Evolutionary conservation across 2,797 vertebrate species (phyloP).

Genomic region (Pempheris klunzingeri): DNA sequence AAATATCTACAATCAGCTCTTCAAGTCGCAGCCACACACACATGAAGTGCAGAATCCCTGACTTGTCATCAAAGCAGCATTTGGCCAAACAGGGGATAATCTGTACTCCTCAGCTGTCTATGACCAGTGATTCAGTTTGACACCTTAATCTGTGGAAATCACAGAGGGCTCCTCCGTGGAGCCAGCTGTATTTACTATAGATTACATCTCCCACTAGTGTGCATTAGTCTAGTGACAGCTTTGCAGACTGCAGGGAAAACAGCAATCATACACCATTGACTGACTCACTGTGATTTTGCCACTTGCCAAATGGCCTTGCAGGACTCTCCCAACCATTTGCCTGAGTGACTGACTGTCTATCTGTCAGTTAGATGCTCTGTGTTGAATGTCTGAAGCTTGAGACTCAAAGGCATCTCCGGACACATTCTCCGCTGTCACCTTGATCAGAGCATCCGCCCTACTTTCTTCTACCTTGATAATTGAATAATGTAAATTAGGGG

Average conservation of each 20-base stretch:
- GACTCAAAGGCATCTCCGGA: conserved; percentile 40
- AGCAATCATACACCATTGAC: conserved; percentile 77
- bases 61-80: conserved; percentile 56
- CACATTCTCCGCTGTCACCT: conserved; percentile 46
- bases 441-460: conserved; percentile 44
- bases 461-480: conserved; percentile 49
- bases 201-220: conserved; percentile 79
- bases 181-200: conserved; percentile 81
- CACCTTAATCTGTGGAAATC: conserved; percentile 82
- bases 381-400: conserved; percentile 23
- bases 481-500: conserved; percentile 65
- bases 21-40: conserved; percentile 13
- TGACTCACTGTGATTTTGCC: conserved; percentile 69
- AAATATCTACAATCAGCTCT: conserved; percentile 34
- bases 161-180: conserved; percentile 70
- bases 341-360: conserved; percentile 38
- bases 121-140: conserved; percentile 80
- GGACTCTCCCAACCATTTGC: conserved; percentile 57
- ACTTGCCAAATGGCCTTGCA: conserved; percentile 62
- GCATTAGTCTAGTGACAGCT: conserved; percentile 80
- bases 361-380: conserved; percentile 33
- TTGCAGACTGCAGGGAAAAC: conserved; percentile 77
- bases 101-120: conserved; percentile 71
- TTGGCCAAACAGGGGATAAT: conserved; percentile 67
- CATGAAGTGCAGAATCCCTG: conserved; percentile 25